Evolutionary conservation across 2,797 vertebrate species (phyloP), one percentile per base, ranked within the genome.

Genomic region (Petrocephalus sullivani): DNA sequence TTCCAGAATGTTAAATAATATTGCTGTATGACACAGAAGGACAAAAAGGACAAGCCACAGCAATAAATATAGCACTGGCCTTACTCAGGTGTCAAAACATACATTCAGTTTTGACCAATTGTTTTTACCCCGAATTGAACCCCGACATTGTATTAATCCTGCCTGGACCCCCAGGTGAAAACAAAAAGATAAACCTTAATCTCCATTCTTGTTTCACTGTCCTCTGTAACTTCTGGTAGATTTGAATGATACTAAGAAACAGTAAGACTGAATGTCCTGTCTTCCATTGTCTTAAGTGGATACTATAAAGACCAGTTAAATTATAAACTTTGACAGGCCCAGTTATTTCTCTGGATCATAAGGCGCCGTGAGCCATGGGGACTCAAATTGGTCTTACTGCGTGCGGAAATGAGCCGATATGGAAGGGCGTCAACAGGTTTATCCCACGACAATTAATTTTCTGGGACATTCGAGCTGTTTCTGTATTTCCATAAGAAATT

Each of bases 401-500:
- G 51, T 33, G 6, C 19, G 53, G 49, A 85, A 85, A 85, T 46
- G 41, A 85, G 28, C 1, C 21, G 21, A 58, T 41, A 57, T 58
- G 49, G 84, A 58, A 53, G 41, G 3, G 78, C 78, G 21, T 37
- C 54, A 85, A 85, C 84, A 58, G 54, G 84, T 57, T 19, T n/a
- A 10, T 37, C 54, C 54, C 23, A 10, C 14, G 54, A 56, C 83
- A 56, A 85, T 57, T 82, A 49, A 82, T 82, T 53, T 58, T 12
- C 84, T 1, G 6, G 54, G 14, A 9, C 41, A 21, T 85, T 23
- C 33, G 51, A 58, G 7, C 28, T 21, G 8, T 75, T 85, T 41
- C 16, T 14, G 84, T 23, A 85, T 85, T 85, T 85, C 84, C 84
- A 85, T 85, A 37, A 85, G 84, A 85, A 85, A 85, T 85, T 54